Evolutionary conservation across 2,888 invertebrate genomes (phyloP), one percentile per base, ranked within the genome.

Genomic region (Drosophila mayaguana): DNA sequence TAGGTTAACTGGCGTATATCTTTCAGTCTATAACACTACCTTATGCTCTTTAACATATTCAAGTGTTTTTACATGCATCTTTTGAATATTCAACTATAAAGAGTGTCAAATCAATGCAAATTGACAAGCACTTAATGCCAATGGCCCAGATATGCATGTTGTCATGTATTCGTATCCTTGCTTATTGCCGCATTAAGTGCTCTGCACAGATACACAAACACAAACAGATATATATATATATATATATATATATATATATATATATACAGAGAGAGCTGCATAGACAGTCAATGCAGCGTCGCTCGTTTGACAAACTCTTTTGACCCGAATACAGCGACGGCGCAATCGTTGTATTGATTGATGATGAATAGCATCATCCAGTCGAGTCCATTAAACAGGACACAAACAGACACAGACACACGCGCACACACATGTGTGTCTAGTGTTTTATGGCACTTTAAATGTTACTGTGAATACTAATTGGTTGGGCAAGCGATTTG

Each of bases 111-210:
- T 50, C 50, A 50, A 50, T 50, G 75, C 59, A 69, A 75, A 69
- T 75, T 78, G 78, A 66, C 69, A 70, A 75, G 75, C 75, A 67
- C 72, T 88, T 75, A 84, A 73, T 73, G 76, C 81, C 73, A 71
- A 70, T 75, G 72, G 56, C 75, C 61, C 73, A 68, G 69, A 63
- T 81, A 72, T 63, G 56, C 45, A 61, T 63, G 48, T 36, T 55
- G 53, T 66, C 59, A 69, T 68, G 53, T 65, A 34, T 43, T 42
- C 34, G 51, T 36, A 55, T 65, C 34, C 48, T 36, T 32, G 74
- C 56, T 63, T 71, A 72, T 69, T 55, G 82, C 78, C 72, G 80
- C 80, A 83, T 84, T 82, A 80, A 85, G 80, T 72, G 82, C 61
- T 72, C 60, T 62, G 63, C 16, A 59, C 50, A 28, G 11, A 32